Base-by-base conservation (phyloP, 2,888 invertebrate species). In the Rapana venosa region DNA sequence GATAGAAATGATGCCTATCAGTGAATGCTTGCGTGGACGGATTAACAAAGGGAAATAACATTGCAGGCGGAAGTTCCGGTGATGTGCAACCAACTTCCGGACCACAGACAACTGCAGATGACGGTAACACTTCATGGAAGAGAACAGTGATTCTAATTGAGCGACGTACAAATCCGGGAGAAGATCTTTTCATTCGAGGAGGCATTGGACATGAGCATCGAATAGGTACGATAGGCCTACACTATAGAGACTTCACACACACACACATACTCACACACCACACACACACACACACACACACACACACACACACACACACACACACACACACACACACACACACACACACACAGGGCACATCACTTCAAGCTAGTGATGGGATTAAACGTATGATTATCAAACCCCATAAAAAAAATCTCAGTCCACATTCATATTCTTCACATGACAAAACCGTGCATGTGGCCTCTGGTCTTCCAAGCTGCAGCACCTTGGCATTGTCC, bases 131-230 rank as follows among this genome's bases (percentile, higher is more conserved):
- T 4, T 47, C 88, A 17, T 90, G 86, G 88, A 36, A 36, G 30
- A 87, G 90, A 74, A 96, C 96, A 0, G 96, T 96, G 5, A 94
- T 96, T 58, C 91, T 96, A 89, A 89, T 96, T 15, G 92, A 96
- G 90, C 94, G 93, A 91, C 92, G 94, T 47, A 96, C 96, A 0
- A 88, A 90, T 0, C 92, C 93, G 0, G 96, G 96, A 35, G 95
- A 96, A 92, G 95, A 96, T 91, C 84, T 96, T 83, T 96, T 96
- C 93, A 94, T 96, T 84, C 92, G 96, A 74, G 96, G 96, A 26
- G 96, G 95, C 20, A 92, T 95, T 66, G 94, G 93, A 84, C 93
- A 94, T 77, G 87, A 90, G 13, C 92, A 92, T 26, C 92, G 93
- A 70, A 66, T 93, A 90, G 95, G 95, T 95, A 92, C 36, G 4